Base-by-base conservation (phyloP, 2,113 vertebrate genomes). In the Alligator sinensis region DNA sequence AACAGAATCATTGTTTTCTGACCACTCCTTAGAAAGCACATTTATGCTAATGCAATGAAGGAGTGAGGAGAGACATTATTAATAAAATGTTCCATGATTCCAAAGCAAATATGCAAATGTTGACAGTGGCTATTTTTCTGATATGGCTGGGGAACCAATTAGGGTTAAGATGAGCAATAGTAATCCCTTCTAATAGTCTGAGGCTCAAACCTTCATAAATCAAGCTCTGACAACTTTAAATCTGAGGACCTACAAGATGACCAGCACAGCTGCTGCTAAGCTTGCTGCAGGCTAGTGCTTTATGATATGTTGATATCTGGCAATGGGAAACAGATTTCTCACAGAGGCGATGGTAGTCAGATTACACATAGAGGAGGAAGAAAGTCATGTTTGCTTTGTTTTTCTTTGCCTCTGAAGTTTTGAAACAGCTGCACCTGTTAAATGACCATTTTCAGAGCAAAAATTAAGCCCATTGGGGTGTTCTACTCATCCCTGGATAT, bases 131-230 rank as follows among this genome's bases (percentile, higher is more conserved):
- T 86, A 77, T 74, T 96, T 89, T n/a, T 89, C 72, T 91, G 28
- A 21, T 78, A 8, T 30, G 78, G n/a, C 34, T 79, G 61, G 75
- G 61, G n/a, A 79, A 59, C n/a, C 77, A 34, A 2, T 77, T 59
- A 95, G 81, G 83, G 92, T 85, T 78, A n/a, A 84, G 28, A 12
- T 58, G 68, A 95, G 57, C 30, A 90, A 76, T 82, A 88, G 25
- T 74, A 90, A 91, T 85, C 47, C 34, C 57, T 83, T 74, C 27
- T 86, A 95, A 90, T 77, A 64, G 59, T 91, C 92, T 92, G 57
- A 81, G 62, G 96, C 91, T 95, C 77, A 95, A 92, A 86, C 82
- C n/a, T 91, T 80, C 86, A 38, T 96, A 96, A 91, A 91, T 95
- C 89, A 80, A 88, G 80, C 34, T 81, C 77, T 95, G 88, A 75